Evolutionary conservation across 1,140 invertebrate genomes (phyloP).

Genomic region (Bombus affinis): DNA sequence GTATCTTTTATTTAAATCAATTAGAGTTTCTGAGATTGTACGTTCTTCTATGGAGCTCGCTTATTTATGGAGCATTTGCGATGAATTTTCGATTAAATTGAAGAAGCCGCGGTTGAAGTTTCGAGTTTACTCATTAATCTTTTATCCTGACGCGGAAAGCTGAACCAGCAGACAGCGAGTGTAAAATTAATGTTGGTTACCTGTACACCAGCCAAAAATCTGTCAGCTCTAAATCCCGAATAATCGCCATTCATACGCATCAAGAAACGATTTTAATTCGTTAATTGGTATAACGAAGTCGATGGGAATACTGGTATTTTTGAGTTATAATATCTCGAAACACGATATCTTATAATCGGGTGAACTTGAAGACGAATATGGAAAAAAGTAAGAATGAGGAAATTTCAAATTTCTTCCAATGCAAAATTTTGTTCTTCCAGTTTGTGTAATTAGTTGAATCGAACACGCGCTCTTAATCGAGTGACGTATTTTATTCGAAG

Average conservation of each 20-base stretch:
- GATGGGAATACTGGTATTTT: neutral
- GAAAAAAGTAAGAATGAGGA: no score
- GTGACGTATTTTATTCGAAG: no score
- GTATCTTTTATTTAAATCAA: neutral
- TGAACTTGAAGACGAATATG: no score
- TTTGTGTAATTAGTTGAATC: no score
- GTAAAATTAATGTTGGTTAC: slow-evolving; percentile 43
- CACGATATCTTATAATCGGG: neutral
- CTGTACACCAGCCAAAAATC: slow-evolving; percentile 20
- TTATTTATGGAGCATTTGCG: neutral
- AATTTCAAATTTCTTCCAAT: no score
- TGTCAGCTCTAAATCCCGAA: slow-evolving; percentile 27
- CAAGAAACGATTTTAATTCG: neutral
- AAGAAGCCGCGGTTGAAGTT: slow-evolving; percentile 16
- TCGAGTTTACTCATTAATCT: slow-evolving; percentile 31
- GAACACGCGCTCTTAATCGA: no score
- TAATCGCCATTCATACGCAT: neutral
- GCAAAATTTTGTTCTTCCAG: no score
- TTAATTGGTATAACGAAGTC: neutral
- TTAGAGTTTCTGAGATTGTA: neutral
- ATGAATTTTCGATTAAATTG: slow-evolving; percentile 2
- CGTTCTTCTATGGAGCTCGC: neutral
- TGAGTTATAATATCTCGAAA: neutral
- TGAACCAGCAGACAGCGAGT: neutral
- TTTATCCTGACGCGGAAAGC: neutral